These are phyloP conservation scores for Eupithecia pulchellata DNA, from an alignment of 2,888 invertebrate genomes.

Conservation along the genomic window DNA sequence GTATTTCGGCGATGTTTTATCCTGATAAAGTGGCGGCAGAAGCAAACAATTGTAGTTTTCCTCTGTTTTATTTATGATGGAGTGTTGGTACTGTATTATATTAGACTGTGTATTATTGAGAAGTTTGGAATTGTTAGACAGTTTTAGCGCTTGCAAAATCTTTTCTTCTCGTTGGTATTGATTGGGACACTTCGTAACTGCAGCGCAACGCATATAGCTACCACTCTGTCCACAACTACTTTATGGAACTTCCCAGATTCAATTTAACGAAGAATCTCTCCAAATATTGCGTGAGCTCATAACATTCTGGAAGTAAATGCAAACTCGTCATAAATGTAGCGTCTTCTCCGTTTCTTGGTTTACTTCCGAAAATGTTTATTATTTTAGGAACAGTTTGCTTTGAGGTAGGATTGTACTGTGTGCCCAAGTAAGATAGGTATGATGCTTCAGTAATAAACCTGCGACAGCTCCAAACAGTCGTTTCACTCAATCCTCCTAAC, in stretches of 20 bases:
- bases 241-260: not conserved
- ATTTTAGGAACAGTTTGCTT: not conserved
- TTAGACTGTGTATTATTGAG: not conserved
- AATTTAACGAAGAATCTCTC: not conserved
- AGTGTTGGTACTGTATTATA: not conserved
- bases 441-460: too few relatives aligned
- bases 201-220: not conserved
- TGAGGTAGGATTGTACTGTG: not conserved
- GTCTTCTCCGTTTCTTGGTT: slow-evolving; percentile 1
- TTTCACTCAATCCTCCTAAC: too few relatives aligned
- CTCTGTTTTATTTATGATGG: not conserved
- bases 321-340: not conserved
- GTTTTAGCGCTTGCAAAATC: not conserved
- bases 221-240: too few relatives aligned
- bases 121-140: not conserved
- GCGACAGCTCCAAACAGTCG: too few relatives aligned
- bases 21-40: too few relatives aligned
- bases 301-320: not conserved
- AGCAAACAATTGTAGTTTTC: too few relatives aligned
- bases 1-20: too few relatives aligned
- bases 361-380: slow-evolving; percentile 1
- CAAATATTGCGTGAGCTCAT: not conserved
- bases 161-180: not conserved
- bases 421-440: too few relatives aligned
- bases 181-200: not conserved